Evolutionary conservation across 2,888 invertebrate species (phyloP).

Genomic region (Troides helena): DNA sequence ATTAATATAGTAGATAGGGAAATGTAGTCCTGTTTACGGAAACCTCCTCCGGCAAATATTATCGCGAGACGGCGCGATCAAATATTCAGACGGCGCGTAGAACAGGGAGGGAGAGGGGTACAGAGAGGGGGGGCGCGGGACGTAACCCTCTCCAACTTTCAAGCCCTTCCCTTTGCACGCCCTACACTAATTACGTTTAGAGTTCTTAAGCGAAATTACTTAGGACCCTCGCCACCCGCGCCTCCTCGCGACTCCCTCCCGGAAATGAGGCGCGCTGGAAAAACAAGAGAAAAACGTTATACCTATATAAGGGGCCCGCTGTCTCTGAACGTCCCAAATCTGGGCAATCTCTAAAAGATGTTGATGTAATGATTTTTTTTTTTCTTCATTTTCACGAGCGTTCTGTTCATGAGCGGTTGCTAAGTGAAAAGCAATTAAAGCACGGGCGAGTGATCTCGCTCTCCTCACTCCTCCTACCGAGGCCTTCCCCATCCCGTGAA

Average conservation of each 20-base stretch:
- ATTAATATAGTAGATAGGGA: slow-evolving; percentile 70
- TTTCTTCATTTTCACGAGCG: slow-evolving; percentile 75
- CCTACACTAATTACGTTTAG: slow-evolving; percentile 85
- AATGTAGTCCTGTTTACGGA: slow-evolving; percentile 76
- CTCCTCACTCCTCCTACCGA: slow-evolving; percentile 44
- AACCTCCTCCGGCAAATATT: slow-evolving; percentile 78
- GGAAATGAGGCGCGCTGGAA: slow-evolving; percentile 79
- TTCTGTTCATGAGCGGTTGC: slow-evolving; percentile 79
- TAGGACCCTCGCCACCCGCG: slow-evolving; percentile 80
- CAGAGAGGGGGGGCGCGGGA: slow-evolving; percentile 49
- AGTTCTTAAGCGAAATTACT: slow-evolving; percentile 85
- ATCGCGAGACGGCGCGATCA: slow-evolving; percentile 79
- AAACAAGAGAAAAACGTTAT: slow-evolving; percentile 79
- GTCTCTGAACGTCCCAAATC: slow-evolving; percentile 75
- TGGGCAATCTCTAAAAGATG: slow-evolving; percentile 78
- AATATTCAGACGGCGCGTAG: slow-evolving; percentile 76
- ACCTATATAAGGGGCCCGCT: slow-evolving; percentile 64
- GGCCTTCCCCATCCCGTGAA: slow-evolving; percentile 46
- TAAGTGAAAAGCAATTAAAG: slow-evolving; percentile 81
- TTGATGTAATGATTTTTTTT: slow-evolving; percentile 76
- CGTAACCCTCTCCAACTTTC: slow-evolving; percentile 83
- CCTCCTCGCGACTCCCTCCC: slow-evolving; percentile 67
- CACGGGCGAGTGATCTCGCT: slow-evolving; percentile 80
- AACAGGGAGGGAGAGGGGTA: slow-evolving; percentile 37
- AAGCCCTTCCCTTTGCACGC: slow-evolving; percentile 82